Evolutionary conservation across 2,888 invertebrate genomes (phyloP).

Genomic region (Anagyrus pseudococci): DNA sequence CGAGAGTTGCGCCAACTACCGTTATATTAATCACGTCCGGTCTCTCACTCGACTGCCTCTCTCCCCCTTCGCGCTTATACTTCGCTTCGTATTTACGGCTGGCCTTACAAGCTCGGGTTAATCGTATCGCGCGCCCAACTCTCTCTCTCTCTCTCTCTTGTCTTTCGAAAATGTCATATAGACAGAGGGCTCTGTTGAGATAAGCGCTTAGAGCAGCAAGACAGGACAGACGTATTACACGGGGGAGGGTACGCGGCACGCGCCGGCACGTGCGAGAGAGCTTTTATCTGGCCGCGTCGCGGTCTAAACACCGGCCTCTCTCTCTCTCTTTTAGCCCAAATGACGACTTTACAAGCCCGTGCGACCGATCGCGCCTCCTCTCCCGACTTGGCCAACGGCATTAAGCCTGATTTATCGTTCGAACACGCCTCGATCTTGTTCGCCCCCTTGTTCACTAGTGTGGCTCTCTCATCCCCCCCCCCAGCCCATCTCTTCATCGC

Average conservation of each 20-base stretch:
- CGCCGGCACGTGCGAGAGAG: slow-evolving; percentile 25
- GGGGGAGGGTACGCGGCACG: background rate
- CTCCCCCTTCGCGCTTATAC: slow-evolving; percentile 46
- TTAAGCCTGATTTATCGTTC: slow-evolving; percentile 39
- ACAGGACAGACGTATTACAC: too few relatives aligned
- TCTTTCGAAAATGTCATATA: too few relatives aligned
- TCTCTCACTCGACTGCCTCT: background rate
- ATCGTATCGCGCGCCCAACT: too few relatives aligned
- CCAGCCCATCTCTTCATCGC: too few relatives aligned
- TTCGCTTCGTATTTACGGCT: background rate
- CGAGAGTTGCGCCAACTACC: slow-evolving; percentile 59
- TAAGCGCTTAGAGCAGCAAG: too few relatives aligned
- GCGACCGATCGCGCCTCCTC: slow-evolving; percentile 1
- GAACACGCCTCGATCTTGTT: slow-evolving; percentile 39
- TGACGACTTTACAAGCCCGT: slow-evolving; percentile 30
- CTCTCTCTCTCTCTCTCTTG: too few relatives aligned
- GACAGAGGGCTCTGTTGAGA: too few relatives aligned
- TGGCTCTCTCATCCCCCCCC: background rate
- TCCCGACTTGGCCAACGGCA: slow-evolving; percentile 1
- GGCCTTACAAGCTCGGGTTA: too few relatives aligned
- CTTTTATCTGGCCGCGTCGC: slow-evolving; percentile 22
- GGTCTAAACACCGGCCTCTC: background rate
- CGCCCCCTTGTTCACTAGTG: slow-evolving; percentile 31
- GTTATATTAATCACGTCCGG: slow-evolving; percentile 58
- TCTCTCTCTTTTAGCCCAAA: slow-evolving; percentile 10